Percentiles rank a stretch among this genome's conserved stretches.
Conservation (phyloP, 2,113 vertebrate genomes). For the Phocoena phocoena region DNA sequence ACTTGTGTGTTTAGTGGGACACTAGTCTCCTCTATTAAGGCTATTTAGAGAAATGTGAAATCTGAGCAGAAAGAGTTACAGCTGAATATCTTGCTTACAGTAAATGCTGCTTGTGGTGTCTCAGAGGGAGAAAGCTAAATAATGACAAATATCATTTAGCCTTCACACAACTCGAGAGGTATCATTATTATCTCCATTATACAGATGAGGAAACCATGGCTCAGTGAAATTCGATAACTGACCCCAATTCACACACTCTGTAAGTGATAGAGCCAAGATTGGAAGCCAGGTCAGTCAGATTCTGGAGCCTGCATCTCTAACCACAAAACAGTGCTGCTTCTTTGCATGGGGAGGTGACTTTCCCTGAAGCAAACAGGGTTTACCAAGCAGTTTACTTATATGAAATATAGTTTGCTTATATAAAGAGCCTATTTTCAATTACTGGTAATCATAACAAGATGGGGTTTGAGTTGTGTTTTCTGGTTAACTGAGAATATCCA, state of each 20-base stretch:
- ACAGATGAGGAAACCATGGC: not conserved
- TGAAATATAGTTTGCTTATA: not conserved
- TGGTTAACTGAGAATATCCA: slow-evolving; percentile 25
- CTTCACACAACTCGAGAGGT: not conserved
- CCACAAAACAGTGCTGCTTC: not conserved
- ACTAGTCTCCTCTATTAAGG: slow-evolving; percentile 1
- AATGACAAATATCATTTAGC: not conserved
- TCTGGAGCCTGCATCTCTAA: not conserved
- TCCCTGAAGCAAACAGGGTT: not conserved
- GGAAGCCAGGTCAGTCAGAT: not conserved
- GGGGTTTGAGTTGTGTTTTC: not conserved
- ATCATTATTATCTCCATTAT: not conserved
- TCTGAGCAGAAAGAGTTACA: slow-evolving; percentile 7
- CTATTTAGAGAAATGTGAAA: slow-evolving; percentile 40
- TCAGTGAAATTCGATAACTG: not conserved
- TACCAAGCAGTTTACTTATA: not conserved
- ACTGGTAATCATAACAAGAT: not conserved
- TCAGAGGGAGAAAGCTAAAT: slow-evolving; percentile 17
- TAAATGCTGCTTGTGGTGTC: slow-evolving; percentile 12
- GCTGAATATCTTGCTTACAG: slow-evolving; percentile 18
- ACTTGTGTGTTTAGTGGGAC: not conserved
- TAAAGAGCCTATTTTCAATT: slow-evolving; percentile 11
- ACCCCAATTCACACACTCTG: not conserved
- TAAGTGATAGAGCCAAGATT: not conserved
- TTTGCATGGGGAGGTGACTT: not conserved